Evolutionary conservation across 2,113 vertebrate genomes (phyloP), one percentile per base, ranked within the genome.

Genomic region (Glaucomys volans): DNA sequence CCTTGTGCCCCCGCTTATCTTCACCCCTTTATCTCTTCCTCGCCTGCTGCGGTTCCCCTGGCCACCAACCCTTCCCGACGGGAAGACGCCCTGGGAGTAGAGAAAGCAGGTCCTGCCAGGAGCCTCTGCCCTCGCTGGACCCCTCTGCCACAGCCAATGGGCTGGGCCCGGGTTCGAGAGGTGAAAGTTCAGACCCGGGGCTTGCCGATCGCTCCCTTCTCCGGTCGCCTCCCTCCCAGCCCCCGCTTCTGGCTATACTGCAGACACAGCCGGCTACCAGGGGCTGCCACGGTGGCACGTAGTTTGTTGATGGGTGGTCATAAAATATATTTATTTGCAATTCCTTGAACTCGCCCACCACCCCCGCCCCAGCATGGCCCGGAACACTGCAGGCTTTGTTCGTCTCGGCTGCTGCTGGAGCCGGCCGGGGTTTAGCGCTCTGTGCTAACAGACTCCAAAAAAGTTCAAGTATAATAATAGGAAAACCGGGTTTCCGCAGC

Each of bases 171-270:
- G 97, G 98, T 98, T 98, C 98, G 97, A 67, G 98, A 99, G 98
- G 98, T 98, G 98, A 98, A 98, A 98, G 98, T 99, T 99, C 98
- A 99, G 90, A 84, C 95, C 81, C 75, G 35, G 98, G 98, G 96
- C 98, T 98, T 50, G 18, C 47, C 0, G 59, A 52, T 59, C 2
- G 32, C 90, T 81, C 26, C 42, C 40, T 0, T 10, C 71, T 44
- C 18, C 0, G 0, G 11, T 50, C 26, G 12, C n/a, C 81, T 81
- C 42, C 22, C 37, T 67, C 76, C 64, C 85, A 44, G 69, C 40
- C 82, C 75, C 69, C 37, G 18, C 83, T 67, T 71, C 71, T 7
- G n/a, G 54, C 87, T 95, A 72, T 93, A 11, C 76, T 0, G 91
- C 94, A 97, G 62, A 88, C 96, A 35, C 95, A 24, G 82, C 67